Evolutionary conservation across 2,113 vertebrate genomes (phyloP).

Genomic region (Tachysurus fulvidraco): DNA sequence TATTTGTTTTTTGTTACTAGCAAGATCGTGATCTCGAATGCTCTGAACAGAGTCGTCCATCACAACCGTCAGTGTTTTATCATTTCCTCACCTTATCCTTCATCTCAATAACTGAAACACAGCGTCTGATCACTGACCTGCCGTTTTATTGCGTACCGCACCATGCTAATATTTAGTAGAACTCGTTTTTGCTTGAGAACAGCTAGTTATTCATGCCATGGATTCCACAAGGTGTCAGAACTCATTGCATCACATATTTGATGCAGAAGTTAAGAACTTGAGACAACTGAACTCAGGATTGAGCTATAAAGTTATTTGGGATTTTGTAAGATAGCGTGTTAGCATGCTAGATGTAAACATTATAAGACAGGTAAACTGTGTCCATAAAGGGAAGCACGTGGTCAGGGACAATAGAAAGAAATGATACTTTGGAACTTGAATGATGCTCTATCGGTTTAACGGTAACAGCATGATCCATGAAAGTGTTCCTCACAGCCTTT

Average conservation of each 20-base stretch:
- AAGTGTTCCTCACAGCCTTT: too few species aligned
- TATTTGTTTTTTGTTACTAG: not conserved
- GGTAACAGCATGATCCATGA: too few species aligned
- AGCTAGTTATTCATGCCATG: not conserved
- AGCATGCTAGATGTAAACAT: not conserved
- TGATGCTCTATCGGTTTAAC: not conserved
- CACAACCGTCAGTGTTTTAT: not conserved
- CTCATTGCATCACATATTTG: not conserved
- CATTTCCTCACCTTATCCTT: constrained; percentile 9
- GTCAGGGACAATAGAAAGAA: not conserved
- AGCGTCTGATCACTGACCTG: not conserved
- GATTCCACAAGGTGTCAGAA: not conserved
- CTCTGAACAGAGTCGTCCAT: not conserved
- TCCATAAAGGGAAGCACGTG: not conserved
- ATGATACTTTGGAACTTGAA: not conserved
- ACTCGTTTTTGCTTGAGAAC: not conserved
- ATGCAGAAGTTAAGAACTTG: too few species aligned
- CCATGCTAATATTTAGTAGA: not conserved
- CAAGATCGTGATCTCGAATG: constrained; percentile 6
- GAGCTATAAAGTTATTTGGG: not conserved
- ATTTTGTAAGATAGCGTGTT: not conserved
- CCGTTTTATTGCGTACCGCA: not conserved
- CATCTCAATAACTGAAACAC: not conserved
- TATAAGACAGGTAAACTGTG: not conserved
- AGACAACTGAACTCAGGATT: too few species aligned